phyloP scores from a whole-genome alignment of 2,113 vertebrate species.

The Pelusios castaneus region DNA sequence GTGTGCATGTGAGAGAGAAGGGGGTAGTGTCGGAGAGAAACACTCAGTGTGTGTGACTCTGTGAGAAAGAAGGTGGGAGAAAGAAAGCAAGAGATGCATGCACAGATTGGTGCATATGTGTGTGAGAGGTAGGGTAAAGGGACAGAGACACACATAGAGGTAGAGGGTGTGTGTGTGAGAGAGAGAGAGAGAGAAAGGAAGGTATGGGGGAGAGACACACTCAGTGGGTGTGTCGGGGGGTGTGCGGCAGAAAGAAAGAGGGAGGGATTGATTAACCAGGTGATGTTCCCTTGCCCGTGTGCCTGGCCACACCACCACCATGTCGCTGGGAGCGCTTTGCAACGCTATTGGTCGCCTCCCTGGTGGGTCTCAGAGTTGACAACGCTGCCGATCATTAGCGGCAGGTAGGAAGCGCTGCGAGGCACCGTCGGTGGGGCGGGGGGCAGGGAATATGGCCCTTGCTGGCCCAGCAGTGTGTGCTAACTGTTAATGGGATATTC shows the following conservation, averaged over 20 bases:
- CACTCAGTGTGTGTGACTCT: background rate
- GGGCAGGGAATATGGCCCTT: fast-evolving
- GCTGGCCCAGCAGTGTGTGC: background rate
- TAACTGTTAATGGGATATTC: background rate
- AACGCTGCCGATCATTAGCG: background rate
- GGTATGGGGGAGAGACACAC: fast-evolving
- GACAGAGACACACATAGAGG: background rate
- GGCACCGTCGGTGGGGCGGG: background rate
- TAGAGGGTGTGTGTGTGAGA: background rate
- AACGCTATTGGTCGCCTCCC: background rate
- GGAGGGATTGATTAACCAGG: background rate
- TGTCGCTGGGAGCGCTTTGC: background rate
- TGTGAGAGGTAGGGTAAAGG: background rate
- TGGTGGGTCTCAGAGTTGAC: background rate
- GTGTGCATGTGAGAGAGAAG: background rate
- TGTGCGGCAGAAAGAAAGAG: background rate
- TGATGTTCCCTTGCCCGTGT: background rate
- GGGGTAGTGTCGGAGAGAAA: too few species aligned
- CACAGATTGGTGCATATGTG: background rate
- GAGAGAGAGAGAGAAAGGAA: background rate
- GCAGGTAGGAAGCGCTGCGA: fast-evolving
- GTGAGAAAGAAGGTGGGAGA: background rate
- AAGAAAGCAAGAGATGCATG: background rate
- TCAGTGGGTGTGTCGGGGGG: background rate
- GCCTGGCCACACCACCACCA: background rate